A percentile compares a stretch with the other conserved stretches of the same genome.
Evolutionary conservation across 53 echinoderm and acorn worm species (phyloP).

Genomic region (Henricia sp.): DNA sequence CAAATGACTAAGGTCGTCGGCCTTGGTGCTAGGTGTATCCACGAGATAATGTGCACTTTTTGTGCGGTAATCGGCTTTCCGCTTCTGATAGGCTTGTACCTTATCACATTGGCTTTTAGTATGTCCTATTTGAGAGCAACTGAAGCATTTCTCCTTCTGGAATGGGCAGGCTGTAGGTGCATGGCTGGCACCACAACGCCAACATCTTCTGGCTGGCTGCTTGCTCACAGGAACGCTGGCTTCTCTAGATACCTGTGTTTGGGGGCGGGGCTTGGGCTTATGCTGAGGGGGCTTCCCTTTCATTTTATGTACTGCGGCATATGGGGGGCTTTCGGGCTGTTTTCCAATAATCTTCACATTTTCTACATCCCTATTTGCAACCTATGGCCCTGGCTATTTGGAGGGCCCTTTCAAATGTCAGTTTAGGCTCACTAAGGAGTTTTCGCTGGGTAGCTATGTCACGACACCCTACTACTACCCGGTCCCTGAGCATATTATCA

Average conservation of each 20-base stretch:
- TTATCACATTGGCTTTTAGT: conserved; percentile 67
- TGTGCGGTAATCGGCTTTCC: background rate
- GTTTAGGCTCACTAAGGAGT: background rate
- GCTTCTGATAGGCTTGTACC: conserved; percentile 23
- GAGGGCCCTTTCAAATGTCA: conserved; percentile 18
- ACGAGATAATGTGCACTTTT: conserved; percentile 10
- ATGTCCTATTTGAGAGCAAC: conserved; percentile 50
- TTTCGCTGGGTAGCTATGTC: background rate
- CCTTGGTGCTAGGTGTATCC: background rate
- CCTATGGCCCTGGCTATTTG: conserved; percentile 11
- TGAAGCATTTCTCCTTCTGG: conserved; percentile 49
- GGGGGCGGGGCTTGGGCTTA: background rate
- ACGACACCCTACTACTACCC: conserved; percentile 12
- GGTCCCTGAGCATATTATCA: background rate
- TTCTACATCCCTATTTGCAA: conserved; percentile 12
- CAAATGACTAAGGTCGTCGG: conserved; percentile 27
- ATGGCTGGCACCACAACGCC: background rate
- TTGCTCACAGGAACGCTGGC: too few relatives aligned
- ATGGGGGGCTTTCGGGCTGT: background rate
- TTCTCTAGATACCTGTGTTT: background rate
- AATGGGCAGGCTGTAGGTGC: background rate
- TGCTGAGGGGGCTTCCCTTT: background rate
- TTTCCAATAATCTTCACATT: background rate
- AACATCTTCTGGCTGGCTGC: too few relatives aligned
- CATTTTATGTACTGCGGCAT: background rate